Evolutionary conservation across 2,888 invertebrate species (phyloP).

Genomic region (Stenoptilia bipunctidactyla): DNA sequence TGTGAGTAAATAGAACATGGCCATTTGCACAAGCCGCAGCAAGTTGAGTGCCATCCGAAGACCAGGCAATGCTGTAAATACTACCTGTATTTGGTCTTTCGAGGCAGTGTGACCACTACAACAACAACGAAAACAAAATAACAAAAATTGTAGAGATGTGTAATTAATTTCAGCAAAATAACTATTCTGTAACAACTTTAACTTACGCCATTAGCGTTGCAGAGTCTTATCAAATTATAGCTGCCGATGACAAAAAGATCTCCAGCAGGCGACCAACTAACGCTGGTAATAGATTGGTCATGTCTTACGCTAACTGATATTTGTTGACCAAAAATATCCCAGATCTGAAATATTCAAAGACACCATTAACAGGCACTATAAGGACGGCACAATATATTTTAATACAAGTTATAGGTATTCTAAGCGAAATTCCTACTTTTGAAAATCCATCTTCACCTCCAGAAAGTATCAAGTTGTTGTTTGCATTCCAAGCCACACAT

Average conservation of each 20-base stretch:
- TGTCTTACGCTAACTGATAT: conserved; percentile 88
- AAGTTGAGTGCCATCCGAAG: conserved; percentile 94
- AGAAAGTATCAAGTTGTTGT: conserved; percentile 91
- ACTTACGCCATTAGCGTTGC: conserved; percentile 92
- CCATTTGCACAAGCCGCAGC: conserved; percentile 96
- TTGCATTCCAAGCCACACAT: conserved; percentile 94
- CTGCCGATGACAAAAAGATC: conserved; percentile 93
- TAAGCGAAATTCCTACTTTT: conserved; percentile 68
- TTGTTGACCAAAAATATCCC: conserved; percentile 92
- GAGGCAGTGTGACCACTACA: conserved; percentile 93
- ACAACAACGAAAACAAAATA: conserved; percentile 8
- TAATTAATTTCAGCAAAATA: neutral
- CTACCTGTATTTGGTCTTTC: conserved; percentile 92
- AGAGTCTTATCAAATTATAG: conserved; percentile 91
- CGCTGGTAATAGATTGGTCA: conserved; percentile 91
- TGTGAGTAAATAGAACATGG: conserved; percentile 90
- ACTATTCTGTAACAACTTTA: neutral
- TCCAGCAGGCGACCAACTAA: conserved; percentile 93
- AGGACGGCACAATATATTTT: too few relatives aligned
- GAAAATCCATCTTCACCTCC: conserved; percentile 96
- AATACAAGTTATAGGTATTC: neutral
- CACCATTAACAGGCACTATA: neutral
- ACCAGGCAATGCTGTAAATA: conserved; percentile 92
- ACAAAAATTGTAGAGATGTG: neutral
- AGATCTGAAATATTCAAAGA: conserved; percentile 67